These are phyloP conservation scores for Drosophila tripunctata DNA, from an alignment of 2,888 invertebrate species.

Conservation along the genomic window DNA sequence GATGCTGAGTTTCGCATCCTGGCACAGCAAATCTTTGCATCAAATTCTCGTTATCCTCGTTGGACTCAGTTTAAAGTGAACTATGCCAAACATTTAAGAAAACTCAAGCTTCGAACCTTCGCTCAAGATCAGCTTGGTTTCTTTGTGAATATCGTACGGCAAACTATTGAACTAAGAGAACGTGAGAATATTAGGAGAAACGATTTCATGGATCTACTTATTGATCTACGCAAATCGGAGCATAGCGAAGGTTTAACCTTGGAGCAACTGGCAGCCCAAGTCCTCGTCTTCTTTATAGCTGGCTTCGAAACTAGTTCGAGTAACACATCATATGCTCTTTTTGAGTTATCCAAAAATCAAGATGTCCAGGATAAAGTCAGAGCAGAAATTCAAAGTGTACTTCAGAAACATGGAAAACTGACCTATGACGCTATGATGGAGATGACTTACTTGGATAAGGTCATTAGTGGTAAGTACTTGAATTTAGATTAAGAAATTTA, in stretches of 20 bases:
- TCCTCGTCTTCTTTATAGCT: conserved; percentile 85
- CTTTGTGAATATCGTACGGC: conserved; percentile 62
- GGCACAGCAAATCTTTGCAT: conserved; percentile 51
- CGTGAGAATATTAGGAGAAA: conserved; percentile 64
- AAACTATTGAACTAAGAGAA: conserved; percentile 65
- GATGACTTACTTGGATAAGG: conserved; percentile 85
- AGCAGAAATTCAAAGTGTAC: conserved; percentile 83
- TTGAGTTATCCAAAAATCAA: conserved; percentile 85
- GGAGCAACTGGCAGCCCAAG: conserved; percentile 85
- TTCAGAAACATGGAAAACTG: conserved; percentile 82
- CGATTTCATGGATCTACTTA: conserved; percentile 74
- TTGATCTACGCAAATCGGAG: conserved; percentile 64
- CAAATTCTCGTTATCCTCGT: conserved; percentile 28
- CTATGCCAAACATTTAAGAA: conserved; percentile 24
- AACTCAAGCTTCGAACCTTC: background rate
- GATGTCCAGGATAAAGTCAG: conserved; percentile 84
- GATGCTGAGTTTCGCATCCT: conserved; percentile 79
- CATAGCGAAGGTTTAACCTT: conserved; percentile 77
- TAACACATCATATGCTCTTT: conserved; percentile 85
- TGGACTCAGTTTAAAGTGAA: conserved; percentile 56
- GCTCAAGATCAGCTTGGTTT: conserved; percentile 22
- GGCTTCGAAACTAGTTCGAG: conserved; percentile 86
- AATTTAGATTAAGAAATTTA: background rate
- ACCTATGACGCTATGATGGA: conserved; percentile 85
- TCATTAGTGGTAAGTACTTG: conserved; percentile 83